These are phyloP conservation scores for Chironomus tepperi DNA, from an alignment of 1,140 invertebrate genomes.

Conservation along the genomic window DNA sequence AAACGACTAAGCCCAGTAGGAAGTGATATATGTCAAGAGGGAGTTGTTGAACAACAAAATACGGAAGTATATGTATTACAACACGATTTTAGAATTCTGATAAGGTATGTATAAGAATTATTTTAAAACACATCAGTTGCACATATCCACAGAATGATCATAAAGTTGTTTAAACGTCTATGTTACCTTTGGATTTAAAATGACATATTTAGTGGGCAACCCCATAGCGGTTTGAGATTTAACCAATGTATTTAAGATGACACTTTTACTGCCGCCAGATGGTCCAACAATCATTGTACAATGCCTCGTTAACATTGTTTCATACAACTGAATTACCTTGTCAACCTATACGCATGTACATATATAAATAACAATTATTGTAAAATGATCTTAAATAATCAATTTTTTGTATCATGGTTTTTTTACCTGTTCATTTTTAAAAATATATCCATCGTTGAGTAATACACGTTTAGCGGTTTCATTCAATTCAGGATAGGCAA, in stretches of 20 bases:
- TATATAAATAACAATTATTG: too few relatives aligned
- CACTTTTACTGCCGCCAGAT: slow-evolving; percentile 82
- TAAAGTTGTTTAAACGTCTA: slow-evolving; percentile 27
- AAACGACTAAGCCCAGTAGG: too few relatives aligned
- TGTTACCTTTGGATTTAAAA: slow-evolving; percentile 72
- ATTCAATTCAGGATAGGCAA: slow-evolving; percentile 77
- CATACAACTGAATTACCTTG: slow-evolving; percentile 83
- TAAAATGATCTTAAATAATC: too few relatives aligned
- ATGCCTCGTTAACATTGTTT: slow-evolving; percentile 89
- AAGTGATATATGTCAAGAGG: too few relatives aligned
- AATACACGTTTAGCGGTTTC: slow-evolving; percentile 62
- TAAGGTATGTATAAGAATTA: too few relatives aligned
- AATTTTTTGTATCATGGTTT: background rate
- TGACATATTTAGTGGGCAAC: slow-evolving; percentile 63
- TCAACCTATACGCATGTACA: slow-evolving; percentile 56
- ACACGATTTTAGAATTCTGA: too few relatives aligned
- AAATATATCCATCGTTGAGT: slow-evolving; percentile 54
- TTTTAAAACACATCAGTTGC: too few relatives aligned
- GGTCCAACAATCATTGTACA: slow-evolving; percentile 86
- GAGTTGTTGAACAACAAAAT: too few relatives aligned
- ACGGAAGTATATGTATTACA: too few relatives aligned
- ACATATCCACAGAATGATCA: too few relatives aligned
- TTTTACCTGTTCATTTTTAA: slow-evolving; percentile 68
- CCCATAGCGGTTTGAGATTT: slow-evolving; percentile 69
- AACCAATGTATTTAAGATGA: slow-evolving; percentile 70